These are phyloP conservation scores for Brenthis daphne DNA, from an alignment of 2,888 invertebrate species.

Conservation along the genomic window DNA sequence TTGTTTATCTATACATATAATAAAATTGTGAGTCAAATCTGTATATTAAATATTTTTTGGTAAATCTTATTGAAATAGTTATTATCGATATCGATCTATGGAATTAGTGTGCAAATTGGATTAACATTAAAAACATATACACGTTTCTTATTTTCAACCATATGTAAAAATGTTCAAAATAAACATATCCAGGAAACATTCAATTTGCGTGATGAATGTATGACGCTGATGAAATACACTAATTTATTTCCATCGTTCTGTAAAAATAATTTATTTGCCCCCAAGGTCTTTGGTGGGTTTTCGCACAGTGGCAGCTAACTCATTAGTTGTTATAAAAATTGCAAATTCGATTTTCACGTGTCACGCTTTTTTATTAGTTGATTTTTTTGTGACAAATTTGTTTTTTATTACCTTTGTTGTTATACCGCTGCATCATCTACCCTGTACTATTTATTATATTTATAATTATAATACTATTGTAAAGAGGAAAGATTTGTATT, in stretches of 20 bases:
- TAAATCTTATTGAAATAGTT: too few relatives aligned
- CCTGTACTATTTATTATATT: too few relatives aligned
- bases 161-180: not conserved
- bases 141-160: not conserved
- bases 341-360: not conserved
- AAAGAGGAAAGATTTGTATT: too few relatives aligned
- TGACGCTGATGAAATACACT: conserved; percentile 1
- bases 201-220: conserved; percentile 5
- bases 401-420: not conserved
- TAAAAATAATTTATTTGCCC: conserved; percentile 8
- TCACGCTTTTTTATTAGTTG: not conserved
- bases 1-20: too few relatives aligned
- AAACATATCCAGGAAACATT: not conserved
- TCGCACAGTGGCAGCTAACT: not conserved
- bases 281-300: not conserved
- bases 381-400: too few relatives aligned
- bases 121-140: too few relatives aligned
- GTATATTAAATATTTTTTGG: too few relatives aligned
- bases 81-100: too few relatives aligned
- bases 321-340: not conserved
- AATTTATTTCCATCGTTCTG: conserved; percentile 11
- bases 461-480: too few relatives aligned
- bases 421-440: not conserved
- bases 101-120: too few relatives aligned
- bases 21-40: too few relatives aligned